phyloP scores from a whole-genome alignment of 2,888 invertebrate genomes.

The Sesia apiformis region DNA sequence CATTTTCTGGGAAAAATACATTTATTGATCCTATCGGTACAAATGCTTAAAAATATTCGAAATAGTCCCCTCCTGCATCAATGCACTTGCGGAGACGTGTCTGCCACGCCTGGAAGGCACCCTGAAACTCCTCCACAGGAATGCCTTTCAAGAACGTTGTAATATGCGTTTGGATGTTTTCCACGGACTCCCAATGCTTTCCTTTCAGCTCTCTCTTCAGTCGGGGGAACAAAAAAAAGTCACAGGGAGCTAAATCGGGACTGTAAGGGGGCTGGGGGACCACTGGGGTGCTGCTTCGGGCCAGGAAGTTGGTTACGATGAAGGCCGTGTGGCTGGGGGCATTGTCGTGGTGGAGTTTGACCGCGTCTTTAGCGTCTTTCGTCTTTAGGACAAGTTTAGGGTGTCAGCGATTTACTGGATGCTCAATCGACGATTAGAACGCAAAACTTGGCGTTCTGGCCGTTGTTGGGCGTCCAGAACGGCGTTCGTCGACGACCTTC shows the following conservation, averaged over 20 bases:
- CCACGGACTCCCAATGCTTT: background rate
- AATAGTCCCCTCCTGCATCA: background rate
- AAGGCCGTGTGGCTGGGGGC: background rate
- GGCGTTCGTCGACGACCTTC: background rate
- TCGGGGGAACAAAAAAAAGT: background rate
- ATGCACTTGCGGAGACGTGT: background rate
- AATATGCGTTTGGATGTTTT: background rate
- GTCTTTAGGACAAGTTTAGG: background rate
- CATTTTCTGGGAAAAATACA: background rate
- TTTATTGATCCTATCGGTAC: background rate
- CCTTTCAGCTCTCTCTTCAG: no score
- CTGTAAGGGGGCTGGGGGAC: no score
- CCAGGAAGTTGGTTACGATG: background rate
- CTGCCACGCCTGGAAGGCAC: background rate
- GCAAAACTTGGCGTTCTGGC: background rate
- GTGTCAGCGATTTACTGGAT: background rate
- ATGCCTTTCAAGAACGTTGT: background rate
- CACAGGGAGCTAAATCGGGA: background rate
- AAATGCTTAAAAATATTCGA: background rate
- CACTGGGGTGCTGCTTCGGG: no score
- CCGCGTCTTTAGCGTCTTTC: background rate
- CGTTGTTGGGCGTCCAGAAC: background rate
- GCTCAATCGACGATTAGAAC: background rate
- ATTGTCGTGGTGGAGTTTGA: background rate
- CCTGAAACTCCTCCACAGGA: background rate